Conservation (phyloP, 2,888 invertebrate genomes). For the Muschampia plurimacula region DNA sequence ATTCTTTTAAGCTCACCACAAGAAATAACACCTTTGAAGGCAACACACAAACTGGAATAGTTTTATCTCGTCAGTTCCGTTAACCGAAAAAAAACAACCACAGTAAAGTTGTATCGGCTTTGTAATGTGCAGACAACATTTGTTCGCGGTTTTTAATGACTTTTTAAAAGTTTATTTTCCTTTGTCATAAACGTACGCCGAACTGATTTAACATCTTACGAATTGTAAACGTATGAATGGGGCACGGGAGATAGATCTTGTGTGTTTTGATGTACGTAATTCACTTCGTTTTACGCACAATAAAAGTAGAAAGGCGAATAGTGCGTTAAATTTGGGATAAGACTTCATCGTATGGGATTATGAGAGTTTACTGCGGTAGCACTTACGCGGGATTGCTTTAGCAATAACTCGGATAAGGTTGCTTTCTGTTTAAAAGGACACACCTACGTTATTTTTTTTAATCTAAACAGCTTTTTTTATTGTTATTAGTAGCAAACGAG, state of each 20-base stretch:
- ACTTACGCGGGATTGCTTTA: conserved; percentile 11
- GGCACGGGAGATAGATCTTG: conserved; percentile 25
- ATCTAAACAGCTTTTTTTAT: neutral
- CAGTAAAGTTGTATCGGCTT: conserved; percentile 13
- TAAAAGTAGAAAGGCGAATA: conserved; percentile 29
- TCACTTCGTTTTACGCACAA: conserved; percentile 38
- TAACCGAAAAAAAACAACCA: conserved; percentile 29
- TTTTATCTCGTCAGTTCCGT: conserved; percentile 12
- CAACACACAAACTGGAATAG: conserved; percentile 4
- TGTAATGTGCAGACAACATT: conserved; percentile 42
- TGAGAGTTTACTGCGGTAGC: conserved; percentile 9
- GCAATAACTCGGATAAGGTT: neutral
- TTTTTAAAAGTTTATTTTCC: conserved; percentile 49
- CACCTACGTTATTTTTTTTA: neutral
- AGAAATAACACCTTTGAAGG: conserved; percentile 27
- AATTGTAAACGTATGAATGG: conserved; percentile 29
- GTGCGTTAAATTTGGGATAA: conserved; percentile 33
- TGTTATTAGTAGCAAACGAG: no score
- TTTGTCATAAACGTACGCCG: conserved; percentile 43
- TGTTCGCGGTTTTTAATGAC: conserved; percentile 48
- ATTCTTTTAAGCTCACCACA: neutral
- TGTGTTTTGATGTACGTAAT: conserved; percentile 38
- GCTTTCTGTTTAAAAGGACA: neutral
- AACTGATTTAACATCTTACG: conserved; percentile 46
- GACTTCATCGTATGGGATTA: conserved; percentile 28